Conservation (phyloP, 1,140 invertebrate genomes). For the Xylocopa sonorina region DNA sequence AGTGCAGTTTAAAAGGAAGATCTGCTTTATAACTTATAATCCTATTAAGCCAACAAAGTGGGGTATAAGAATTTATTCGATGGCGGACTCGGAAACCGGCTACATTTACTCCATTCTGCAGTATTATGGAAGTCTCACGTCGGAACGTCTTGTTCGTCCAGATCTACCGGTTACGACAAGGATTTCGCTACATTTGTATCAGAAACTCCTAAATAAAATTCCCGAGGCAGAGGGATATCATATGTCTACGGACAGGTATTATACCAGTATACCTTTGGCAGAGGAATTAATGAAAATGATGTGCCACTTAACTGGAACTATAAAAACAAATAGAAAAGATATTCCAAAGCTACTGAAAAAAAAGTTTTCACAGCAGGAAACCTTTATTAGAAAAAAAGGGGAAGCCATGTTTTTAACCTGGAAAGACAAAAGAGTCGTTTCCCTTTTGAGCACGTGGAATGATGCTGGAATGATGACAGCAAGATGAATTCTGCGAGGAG, state of each 20-base stretch:
- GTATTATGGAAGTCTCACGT: slow-evolving; percentile 36
- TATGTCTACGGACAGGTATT: slow-evolving; percentile 44
- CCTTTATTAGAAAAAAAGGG: slow-evolving; percentile 29
- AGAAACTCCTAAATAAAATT: slow-evolving; percentile 21
- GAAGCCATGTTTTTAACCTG: slow-evolving; percentile 51
- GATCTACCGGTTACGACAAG: slow-evolving; percentile 30
- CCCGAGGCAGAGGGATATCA: slow-evolving; percentile 29
- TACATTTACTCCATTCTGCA: slow-evolving; percentile 47
- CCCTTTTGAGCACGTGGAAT: slow-evolving; percentile 40
- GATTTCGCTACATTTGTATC: slow-evolving; percentile 29
- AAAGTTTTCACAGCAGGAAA: slow-evolving; percentile 29
- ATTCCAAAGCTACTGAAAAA: slow-evolving; percentile 47
- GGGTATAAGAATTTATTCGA: slow-evolving; percentile 53
- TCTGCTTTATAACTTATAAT: slow-evolving; percentile 37
- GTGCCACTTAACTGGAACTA: slow-evolving; percentile 52
- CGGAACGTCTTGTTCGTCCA: slow-evolving; percentile 44
- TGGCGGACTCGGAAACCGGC: slow-evolving; percentile 50
- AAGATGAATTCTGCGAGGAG: slow-evolving; percentile 16
- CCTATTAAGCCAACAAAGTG: slow-evolving; percentile 53
- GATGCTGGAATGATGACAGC: slow-evolving; percentile 21
- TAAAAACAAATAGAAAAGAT: slow-evolving; percentile 57
- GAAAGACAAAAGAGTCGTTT: slow-evolving; percentile 37
- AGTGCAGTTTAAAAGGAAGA: slow-evolving; percentile 38
- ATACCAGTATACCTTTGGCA: slow-evolving; percentile 52
- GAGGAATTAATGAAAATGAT: slow-evolving; percentile 60